Percentiles rank a stretch among this genome's conserved stretches.
Evolutionary conservation across 2,113 vertebrate species (phyloP).

Genomic region (Bos javanicus): DNA sequence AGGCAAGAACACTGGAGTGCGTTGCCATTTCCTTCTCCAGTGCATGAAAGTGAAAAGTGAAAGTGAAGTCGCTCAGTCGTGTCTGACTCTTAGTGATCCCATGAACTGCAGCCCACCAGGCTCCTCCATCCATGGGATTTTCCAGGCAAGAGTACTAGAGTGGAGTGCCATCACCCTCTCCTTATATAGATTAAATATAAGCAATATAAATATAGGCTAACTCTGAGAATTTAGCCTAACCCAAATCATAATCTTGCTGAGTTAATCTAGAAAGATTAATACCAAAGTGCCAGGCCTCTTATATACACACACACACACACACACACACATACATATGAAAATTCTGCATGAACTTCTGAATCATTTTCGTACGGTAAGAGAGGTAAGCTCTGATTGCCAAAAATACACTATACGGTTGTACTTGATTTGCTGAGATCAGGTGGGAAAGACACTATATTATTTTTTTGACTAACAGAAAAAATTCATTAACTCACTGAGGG

Average conservation of each 20-base stretch:
- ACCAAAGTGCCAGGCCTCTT: not conserved
- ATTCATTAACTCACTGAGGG: not conserved
- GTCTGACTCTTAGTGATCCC: no score
- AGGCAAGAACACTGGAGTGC: no score
- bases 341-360: not conserved
- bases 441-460: not conserved
- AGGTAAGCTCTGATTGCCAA: not conserved
- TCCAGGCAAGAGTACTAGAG: no score
- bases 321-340: not conserved
- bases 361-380: not conserved
- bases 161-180: no score
- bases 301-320: not conserved
- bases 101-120: no score
- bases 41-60: no score
- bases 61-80: no score
- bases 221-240: not conserved
- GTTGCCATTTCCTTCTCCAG: no score
- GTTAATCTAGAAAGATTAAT: not conserved
- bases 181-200: not conserved
- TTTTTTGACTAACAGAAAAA: not conserved
- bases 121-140: no score
- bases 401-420: not conserved
- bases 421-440: not conserved
- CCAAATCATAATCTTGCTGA: slow-evolving; percentile 11
- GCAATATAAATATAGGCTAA: not conserved